Conservation (phyloP, 2,888 invertebrate species). For the Acronicta aceris region DNA sequence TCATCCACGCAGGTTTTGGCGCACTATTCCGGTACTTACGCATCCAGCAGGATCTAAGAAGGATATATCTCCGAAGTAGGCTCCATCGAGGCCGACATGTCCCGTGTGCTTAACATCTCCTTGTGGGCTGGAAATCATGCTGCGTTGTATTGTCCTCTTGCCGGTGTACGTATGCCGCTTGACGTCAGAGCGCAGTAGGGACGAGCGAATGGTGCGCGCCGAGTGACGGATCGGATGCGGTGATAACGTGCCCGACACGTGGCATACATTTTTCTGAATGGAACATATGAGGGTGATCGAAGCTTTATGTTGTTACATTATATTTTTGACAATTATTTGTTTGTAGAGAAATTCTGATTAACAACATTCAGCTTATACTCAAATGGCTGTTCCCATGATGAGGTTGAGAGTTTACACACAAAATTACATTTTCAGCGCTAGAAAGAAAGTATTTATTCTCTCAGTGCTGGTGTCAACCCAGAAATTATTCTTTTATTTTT, state of each 20-base stretch:
- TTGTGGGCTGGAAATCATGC: constrained; percentile 99
- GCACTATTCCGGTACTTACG: constrained; percentile 68
- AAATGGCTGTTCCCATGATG: constrained; percentile 44
- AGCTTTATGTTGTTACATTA: constrained; percentile 57
- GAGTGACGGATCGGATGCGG: constrained; percentile 76
- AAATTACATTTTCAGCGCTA: constrained; percentile 28
- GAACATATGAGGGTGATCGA: constrained; percentile 46
- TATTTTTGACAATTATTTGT: no score
- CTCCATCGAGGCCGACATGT: constrained; percentile 99
- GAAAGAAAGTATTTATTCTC: constrained; percentile 7
- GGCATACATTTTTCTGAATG: constrained; percentile 51
- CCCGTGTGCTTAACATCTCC: constrained; percentile 98
- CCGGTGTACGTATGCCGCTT: constrained; percentile 85
- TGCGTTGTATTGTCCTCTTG: constrained; percentile 93
- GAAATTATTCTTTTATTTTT: constrained; percentile 11
- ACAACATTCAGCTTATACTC: constrained; percentile 48
- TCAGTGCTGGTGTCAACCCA: background rate
- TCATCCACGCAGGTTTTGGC: constrained; percentile 24
- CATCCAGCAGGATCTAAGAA: constrained; percentile 85
- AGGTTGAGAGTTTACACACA: constrained; percentile 23
- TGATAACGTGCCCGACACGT: constrained; percentile 68
- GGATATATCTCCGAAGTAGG: constrained; percentile 98
- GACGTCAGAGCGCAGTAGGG: constrained; percentile 86
- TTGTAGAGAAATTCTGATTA: constrained; percentile 1
- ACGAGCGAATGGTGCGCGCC: constrained; percentile 73